Evolutionary conservation across 2,113 vertebrate species (phyloP).

Genomic region (Neogale vison): DNA sequence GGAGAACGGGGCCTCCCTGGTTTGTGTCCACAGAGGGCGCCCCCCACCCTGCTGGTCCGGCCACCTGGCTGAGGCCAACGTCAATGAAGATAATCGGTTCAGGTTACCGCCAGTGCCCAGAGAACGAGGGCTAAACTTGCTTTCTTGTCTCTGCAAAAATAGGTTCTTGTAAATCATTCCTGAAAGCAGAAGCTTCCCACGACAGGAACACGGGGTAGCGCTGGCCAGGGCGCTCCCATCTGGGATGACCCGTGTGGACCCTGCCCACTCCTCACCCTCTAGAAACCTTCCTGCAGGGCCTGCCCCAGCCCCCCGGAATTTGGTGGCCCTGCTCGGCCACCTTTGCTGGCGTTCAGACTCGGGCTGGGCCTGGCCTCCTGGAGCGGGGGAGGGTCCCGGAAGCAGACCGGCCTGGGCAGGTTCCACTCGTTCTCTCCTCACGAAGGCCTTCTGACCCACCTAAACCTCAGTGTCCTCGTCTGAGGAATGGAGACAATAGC

Average conservation of each 20-base stretch:
- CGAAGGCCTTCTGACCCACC: background rate
- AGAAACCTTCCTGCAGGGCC: background rate
- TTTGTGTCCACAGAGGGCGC: background rate
- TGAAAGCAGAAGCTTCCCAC: background rate
- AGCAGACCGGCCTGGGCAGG: background rate
- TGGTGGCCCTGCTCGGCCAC: background rate
- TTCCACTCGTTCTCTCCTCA: rapidly evolving
- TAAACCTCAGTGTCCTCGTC: background rate
- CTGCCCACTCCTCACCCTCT: too few relatives aligned
- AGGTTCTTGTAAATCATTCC: background rate
- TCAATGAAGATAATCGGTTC: background rate
- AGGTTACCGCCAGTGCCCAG: rapidly evolving
- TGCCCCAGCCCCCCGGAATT: too few relatives aligned
- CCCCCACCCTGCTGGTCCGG: too few relatives aligned
- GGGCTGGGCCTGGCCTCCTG: too few relatives aligned
- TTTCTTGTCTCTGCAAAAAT: background rate
- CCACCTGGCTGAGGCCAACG: background rate
- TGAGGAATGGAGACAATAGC: background rate
- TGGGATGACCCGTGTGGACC: background rate
- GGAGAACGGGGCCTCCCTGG: background rate
- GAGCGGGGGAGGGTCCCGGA: background rate
- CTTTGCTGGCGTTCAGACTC: too few relatives aligned
- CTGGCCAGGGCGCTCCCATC: background rate
- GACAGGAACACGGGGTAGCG: background rate
- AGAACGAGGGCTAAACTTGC: too few relatives aligned